A percentile compares a stretch with the other conserved stretches of the same genome.
These are phyloP conservation scores for Caenorhabditis briggsae DNA, from an alignment of 1,140 invertebrate species.

Conservation along the genomic window DNA sequence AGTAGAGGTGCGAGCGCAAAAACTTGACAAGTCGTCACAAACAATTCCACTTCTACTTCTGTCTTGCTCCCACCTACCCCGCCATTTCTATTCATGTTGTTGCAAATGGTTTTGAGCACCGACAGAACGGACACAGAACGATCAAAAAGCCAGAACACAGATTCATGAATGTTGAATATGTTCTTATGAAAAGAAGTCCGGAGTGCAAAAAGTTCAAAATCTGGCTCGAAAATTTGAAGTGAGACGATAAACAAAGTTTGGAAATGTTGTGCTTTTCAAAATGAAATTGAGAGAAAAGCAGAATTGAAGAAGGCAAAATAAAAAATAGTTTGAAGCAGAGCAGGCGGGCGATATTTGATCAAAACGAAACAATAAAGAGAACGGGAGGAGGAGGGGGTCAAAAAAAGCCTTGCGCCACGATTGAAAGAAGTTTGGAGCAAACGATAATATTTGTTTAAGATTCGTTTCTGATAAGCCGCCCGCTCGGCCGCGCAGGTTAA, in stretches of 20 bases:
- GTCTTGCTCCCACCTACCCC: conserved; percentile 12
- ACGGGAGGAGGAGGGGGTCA: neutral
- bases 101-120: conserved; percentile 27
- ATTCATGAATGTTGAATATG: neutral
- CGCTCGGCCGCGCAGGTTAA: conserved; percentile 18
- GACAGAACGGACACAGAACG: neutral
- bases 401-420: conserved; percentile 51
- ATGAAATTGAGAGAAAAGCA: conserved; percentile 15
- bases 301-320: no score
- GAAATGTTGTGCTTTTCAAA: neutral
- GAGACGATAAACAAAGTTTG: conserved; percentile 12
- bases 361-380: conserved; percentile 41
- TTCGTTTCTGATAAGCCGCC: conserved; percentile 51
- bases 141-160: conserved; percentile 42
- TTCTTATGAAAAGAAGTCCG: neutral
- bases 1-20: conserved; percentile 32
- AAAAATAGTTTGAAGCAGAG: neutral
- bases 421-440: conserved; percentile 27
- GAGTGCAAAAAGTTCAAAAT: conserved; percentile 46
- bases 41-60: no score
- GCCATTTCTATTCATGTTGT: conserved; percentile 47
- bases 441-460: conserved; percentile 48
- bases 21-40: conserved; percentile 50
- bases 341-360: conserved; percentile 23
- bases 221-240: conserved; percentile 1